These are phyloP conservation scores for Corythaixoides concolor DNA, from an alignment of 2,113 vertebrate species.

Conservation along the genomic window DNA sequence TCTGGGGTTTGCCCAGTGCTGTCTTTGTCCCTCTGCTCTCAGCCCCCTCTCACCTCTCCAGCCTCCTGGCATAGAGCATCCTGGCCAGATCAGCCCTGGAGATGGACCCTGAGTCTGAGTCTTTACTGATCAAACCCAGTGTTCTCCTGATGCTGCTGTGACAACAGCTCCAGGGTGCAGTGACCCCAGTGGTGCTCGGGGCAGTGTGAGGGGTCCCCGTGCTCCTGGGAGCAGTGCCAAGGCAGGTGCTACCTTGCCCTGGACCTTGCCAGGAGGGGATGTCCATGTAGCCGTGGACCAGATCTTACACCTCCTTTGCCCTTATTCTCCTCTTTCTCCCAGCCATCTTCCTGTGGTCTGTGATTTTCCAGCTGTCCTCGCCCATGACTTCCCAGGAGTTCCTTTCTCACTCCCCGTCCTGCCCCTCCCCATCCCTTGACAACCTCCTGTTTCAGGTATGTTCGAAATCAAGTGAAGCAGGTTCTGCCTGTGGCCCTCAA, in stretches of 20 bases:
- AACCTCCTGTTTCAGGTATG: background rate
- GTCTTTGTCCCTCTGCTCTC: background rate
- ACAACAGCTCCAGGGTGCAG: background rate
- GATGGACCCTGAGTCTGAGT: background rate
- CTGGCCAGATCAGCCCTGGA: background rate
- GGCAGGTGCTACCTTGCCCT: background rate
- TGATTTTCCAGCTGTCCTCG: background rate
- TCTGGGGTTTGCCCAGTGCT: background rate
- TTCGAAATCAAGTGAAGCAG: background rate
- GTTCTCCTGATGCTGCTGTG: background rate
- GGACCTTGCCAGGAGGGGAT: background rate
- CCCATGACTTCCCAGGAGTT: background rate
- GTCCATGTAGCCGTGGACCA: accelerated
- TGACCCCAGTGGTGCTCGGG: background rate
- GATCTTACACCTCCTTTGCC: background rate
- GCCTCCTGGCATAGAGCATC: background rate
- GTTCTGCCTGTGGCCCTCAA: background rate
- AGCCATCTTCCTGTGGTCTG: background rate
- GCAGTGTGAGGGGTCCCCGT: accelerated
- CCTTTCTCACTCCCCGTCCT: background rate
- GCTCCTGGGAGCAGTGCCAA: background rate
- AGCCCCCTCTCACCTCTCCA: background rate
- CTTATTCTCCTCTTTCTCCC: background rate
- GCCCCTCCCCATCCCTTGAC: background rate
- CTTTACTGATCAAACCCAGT: background rate